Evolutionary conservation across 2,888 invertebrate genomes (phyloP).

Genomic region (Netelia inedita): DNA sequence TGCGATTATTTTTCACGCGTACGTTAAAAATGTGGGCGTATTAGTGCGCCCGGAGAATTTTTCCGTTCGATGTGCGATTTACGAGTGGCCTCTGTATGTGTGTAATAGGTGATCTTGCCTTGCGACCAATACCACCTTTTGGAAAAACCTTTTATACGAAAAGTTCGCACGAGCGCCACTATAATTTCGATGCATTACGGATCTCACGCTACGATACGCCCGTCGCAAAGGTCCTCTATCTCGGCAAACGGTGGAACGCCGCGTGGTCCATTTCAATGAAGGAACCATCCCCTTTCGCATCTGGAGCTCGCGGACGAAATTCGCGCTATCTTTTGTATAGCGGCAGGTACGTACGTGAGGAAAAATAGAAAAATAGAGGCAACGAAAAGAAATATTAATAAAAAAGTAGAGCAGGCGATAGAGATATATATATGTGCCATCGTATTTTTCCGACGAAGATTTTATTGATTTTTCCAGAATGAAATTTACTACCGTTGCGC

Average conservation of each 20-base stretch:
- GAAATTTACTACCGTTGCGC: too few relatives aligned
- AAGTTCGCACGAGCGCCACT: conserved; percentile 76
- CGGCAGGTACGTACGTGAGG: conserved; percentile 7
- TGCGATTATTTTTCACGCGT: conserved; percentile 23
- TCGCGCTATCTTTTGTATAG: conserved; percentile 24
- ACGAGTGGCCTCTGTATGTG: conserved; percentile 11
- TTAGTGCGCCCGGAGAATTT: conserved; percentile 16
- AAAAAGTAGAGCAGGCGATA: too few relatives aligned
- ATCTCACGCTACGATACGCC: conserved; percentile 71
- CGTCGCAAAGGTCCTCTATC: conserved; percentile 51
- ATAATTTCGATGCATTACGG: conserved; percentile 78
- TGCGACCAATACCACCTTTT: conserved; percentile 61
- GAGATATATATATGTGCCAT: too few relatives aligned
- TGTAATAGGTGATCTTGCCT: neutral
- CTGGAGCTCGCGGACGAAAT: neutral
- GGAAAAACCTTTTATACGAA: conserved; percentile 71
- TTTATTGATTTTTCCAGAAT: too few relatives aligned
- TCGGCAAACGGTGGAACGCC: conserved; percentile 49
- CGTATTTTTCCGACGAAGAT: too few relatives aligned
- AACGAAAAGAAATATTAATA: too few relatives aligned
- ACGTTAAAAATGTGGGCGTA: conserved; percentile 6
- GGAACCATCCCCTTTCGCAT: conserved; percentile 14
- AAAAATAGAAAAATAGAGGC: too few relatives aligned
- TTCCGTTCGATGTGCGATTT: conserved; percentile 39
- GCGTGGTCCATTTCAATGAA: conserved; percentile 63